Evolutionary conservation across 2,888 invertebrate genomes (phyloP).

Genomic region (Clitarchus hookeri): DNA sequence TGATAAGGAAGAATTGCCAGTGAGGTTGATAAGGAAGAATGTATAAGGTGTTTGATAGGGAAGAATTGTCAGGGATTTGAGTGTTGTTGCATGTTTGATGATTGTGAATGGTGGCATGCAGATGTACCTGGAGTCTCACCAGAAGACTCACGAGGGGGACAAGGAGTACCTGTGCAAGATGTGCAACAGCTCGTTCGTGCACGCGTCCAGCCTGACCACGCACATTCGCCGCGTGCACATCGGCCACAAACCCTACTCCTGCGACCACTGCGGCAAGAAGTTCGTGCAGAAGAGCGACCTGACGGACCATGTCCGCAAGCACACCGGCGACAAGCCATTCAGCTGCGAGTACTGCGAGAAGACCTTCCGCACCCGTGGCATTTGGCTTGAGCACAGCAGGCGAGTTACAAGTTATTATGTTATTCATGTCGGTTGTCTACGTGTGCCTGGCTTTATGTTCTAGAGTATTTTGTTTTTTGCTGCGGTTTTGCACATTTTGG

Average conservation of each 20-base stretch:
- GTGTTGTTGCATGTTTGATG: too few species aligned
- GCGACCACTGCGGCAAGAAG: slow-evolving; percentile 34
- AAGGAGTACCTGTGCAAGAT: slow-evolving; percentile 46
- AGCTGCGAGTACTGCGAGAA: slow-evolving; percentile 49
- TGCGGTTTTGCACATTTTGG: too few species aligned
- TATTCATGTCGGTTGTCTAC: too few species aligned
- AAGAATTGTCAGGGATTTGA: too few species aligned
- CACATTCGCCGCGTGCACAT: slow-evolving; percentile 46
- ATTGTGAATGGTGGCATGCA: not conserved
- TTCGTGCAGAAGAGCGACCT: slow-evolving; percentile 32
- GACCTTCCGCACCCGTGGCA: slow-evolving; percentile 53
- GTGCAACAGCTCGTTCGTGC: slow-evolving; percentile 51
- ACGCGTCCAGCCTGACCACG: slow-evolving; percentile 49
- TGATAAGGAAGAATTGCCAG: too few species aligned
- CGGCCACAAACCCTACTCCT: slow-evolving; percentile 34
- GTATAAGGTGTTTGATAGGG: too few species aligned
- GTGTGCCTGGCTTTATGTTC: too few species aligned
- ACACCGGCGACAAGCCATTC: slow-evolving; percentile 36
- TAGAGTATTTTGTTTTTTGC: too few species aligned
- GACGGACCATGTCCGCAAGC: slow-evolving; percentile 35
- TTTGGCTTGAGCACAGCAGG: slow-evolving; percentile 52
- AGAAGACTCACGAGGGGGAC: slow-evolving; percentile 30
- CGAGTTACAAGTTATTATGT: slow-evolving; percentile 3
- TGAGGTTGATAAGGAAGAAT: too few species aligned
- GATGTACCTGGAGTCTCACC: slow-evolving; percentile 34